A percentile compares a stretch with the other conserved stretches of the same genome.
Evolutionary conservation across 2,888 invertebrate genomes (phyloP).

Genomic region (Marasmarcha lunaedactyla): DNA sequence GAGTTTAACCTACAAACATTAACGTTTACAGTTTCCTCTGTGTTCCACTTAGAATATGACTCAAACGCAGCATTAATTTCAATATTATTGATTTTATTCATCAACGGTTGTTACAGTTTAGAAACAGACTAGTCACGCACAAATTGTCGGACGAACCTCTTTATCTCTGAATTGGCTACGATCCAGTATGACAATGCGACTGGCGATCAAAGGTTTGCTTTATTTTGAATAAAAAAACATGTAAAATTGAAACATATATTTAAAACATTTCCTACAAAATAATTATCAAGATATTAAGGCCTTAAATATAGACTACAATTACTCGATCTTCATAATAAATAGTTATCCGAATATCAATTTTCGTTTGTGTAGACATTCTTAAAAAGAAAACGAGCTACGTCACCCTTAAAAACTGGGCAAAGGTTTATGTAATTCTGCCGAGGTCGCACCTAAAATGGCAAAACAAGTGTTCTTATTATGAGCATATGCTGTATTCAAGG

Average conservation of each 20-base stretch:
- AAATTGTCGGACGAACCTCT: no score
- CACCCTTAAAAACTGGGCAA: slow-evolving; percentile 52
- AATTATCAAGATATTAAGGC: not conserved
- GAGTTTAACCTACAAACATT: slow-evolving; percentile 21
- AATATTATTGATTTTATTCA: no score
- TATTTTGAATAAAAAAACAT: no score
- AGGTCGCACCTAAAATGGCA: slow-evolving; percentile 57
- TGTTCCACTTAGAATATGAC: no score
- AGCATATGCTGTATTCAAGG: slow-evolving; percentile 55
- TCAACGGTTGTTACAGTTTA: no score
- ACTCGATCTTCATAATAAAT: slow-evolving; percentile 76
- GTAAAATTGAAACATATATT: not conserved
- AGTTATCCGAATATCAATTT: slow-evolving; percentile 76
- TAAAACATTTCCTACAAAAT: not conserved
- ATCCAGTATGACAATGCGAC: no score
- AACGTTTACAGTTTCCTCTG: slow-evolving; percentile 18
- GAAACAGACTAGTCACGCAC: no score
- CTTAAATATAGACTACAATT: slow-evolving; percentile 74
- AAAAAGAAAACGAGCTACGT: slow-evolving; percentile 29
- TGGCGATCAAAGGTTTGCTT: no score
- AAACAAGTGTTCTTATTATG: slow-evolving; percentile 50
- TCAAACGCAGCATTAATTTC: no score
- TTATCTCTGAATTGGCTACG: no score
- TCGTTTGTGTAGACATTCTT: slow-evolving; percentile 74
- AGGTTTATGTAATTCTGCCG: slow-evolving; percentile 46